phyloP scores from a whole-genome alignment of 2,797 vertebrate genomes.

The Acrossocheilus wenchowensis region DNA sequence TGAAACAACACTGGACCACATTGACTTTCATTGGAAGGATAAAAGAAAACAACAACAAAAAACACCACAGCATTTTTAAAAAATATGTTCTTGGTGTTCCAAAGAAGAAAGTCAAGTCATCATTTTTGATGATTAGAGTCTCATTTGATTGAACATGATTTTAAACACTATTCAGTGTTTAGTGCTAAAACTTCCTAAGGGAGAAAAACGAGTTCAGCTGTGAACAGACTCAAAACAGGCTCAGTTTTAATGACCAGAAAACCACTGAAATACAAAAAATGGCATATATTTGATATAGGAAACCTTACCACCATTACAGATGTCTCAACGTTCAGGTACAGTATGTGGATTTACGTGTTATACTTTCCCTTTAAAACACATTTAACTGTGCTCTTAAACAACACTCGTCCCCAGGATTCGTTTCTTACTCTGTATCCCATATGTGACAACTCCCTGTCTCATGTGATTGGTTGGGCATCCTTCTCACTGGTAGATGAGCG shows the following conservation, averaged over 20 bases:
- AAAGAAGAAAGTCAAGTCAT: neutral
- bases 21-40: neutral
- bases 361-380: slow-evolving; percentile 32
- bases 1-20: neutral
- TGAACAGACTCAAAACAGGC: neutral
- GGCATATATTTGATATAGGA: neutral
- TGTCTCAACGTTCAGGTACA: neutral
- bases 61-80: neutral
- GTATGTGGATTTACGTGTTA: neutral
- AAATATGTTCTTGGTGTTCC: neutral
- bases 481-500: slow-evolving; percentile 34
- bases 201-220: neutral
- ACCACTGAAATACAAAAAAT: neutral
- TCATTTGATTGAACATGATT: too few relatives aligned
- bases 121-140: neutral
- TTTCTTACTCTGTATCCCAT: slow-evolving; percentile 1
- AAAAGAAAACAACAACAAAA: neutral
- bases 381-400: slow-evolving; percentile 19
- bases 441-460: slow-evolving; percentile 31
- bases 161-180: neutral
- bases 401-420: neutral
- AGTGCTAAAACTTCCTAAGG: neutral
- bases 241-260: neutral
- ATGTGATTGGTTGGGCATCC: slow-evolving; percentile 39
- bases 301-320: too few relatives aligned